A percentile compares a stretch with the other conserved stretches of the same genome.
Conservation (phyloP, 2,888 invertebrate species). For the Drosophila nr. medialis region DNA sequence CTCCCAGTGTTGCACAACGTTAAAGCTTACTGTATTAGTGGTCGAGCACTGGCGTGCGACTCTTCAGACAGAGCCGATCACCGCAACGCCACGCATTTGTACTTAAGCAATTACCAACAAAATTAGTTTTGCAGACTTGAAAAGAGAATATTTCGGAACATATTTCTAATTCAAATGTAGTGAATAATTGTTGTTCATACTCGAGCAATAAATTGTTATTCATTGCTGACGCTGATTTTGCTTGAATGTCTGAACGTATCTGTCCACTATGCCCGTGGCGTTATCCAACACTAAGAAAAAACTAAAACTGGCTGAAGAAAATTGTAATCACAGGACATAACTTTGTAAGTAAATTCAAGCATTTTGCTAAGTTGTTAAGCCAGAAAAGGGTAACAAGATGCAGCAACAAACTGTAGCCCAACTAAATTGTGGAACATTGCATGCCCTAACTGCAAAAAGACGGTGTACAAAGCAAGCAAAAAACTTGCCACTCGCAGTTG, state of each 20-base stretch:
- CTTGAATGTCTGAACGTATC: conserved; percentile 59
- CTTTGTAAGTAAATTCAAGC: conserved; percentile 76
- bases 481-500: conserved; percentile 48
- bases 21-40: conserved; percentile 9
- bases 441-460: conserved; percentile 8
- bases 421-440: conserved; percentile 49
- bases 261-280: conserved; percentile 24
- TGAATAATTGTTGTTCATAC: not conserved
- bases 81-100: conserved; percentile 32
- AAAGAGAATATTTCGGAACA: conserved; percentile 15
- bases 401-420: conserved; percentile 36
- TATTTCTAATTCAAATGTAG: not conserved
- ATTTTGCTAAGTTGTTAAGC: conserved; percentile 24
- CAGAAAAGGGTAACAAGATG: conserved; percentile 29
- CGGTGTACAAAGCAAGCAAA: conserved; percentile 44
- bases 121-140: not conserved
- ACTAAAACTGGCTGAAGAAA: conserved; percentile 71
- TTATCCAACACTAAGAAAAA: conserved; percentile 75
- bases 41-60: conserved; percentile 47
- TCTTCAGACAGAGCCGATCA: conserved; percentile 45
- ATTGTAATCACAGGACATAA: conserved; percentile 77
- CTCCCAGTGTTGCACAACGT: conserved; percentile 57
- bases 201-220: not conserved
- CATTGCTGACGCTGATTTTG: conserved; percentile 10
- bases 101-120: not conserved